Percentiles rank a stretch among this genome's conserved stretches.
Evolutionary conservation across 2,797 vertebrate species (phyloP).

Genomic region (Euthynnus affinis): DNA sequence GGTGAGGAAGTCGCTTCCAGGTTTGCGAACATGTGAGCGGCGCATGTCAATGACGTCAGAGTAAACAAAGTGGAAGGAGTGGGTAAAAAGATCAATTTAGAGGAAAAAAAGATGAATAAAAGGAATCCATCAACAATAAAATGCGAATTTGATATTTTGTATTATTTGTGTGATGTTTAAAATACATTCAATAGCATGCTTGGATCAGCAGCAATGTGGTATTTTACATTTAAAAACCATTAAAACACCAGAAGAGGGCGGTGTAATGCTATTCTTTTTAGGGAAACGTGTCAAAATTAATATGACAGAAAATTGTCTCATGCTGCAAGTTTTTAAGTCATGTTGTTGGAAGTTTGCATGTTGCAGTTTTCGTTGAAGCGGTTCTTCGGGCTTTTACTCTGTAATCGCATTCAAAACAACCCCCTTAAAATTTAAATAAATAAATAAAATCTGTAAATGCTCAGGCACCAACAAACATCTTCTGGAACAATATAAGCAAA

Average conservation of each 20-base stretch:
- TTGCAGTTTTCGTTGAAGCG: too few relatives aligned
- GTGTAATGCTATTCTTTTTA: not conserved
- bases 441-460: too few relatives aligned
- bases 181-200: not conserved
- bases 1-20: not conserved
- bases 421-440: too few relatives aligned
- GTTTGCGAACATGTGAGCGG: conserved; percentile 5
- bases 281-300: too few relatives aligned
- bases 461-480: too few relatives aligned
- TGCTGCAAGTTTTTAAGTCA: too few relatives aligned
- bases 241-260: conserved; percentile 20
- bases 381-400: too few relatives aligned
- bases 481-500: too few relatives aligned
- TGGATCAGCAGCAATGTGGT: not conserved
- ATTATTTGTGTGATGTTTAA: not conserved
- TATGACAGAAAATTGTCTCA: too few relatives aligned
- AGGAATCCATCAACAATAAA: fast-evolving
- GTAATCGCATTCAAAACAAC: too few relatives aligned
- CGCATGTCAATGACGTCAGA: conserved; percentile 57
- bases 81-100: fast-evolving
- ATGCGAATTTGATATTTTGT: fast-evolving
- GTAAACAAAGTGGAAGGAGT: conserved; percentile 25
- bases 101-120: not conserved
- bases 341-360: too few relatives aligned
- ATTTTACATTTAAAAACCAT: not conserved